Base-by-base conservation (phyloP, 2,797 vertebrate species). In the Eulemur mongoz region DNA sequence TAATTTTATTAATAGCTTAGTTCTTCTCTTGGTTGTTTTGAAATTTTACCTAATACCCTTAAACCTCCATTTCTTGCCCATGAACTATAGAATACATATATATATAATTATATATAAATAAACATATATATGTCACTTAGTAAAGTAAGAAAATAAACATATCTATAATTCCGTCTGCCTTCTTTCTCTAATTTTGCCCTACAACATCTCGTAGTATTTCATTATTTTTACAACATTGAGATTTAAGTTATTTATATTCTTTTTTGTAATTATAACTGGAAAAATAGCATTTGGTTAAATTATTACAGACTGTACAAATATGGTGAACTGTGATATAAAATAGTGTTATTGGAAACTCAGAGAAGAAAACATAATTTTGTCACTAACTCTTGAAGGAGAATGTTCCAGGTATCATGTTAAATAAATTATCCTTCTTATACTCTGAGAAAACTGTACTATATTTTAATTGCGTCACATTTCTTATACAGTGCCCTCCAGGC, bases 181-280 rank as follows among this genome's bases (percentile, higher is more conserved):
- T 76, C 10, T 80, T 70, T 67, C 32, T 86, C 23, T 63, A 22
- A 13, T 83, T 79, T 85, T 90, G 20, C 7, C 3, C 25, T 32
- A 9, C 38, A 86, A 22, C 69, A 83, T 82, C 48, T 78, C 70
- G 23, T 73, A 83, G 18, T 50, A 67, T 61, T 79, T 65, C 45
- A 40, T 72, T 76, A 65, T 93, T 73, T 65, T 76, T 88, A 93
- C 14, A 40, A 27, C 57, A 23, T 4, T 69, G 43, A 94, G n/a
- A 61, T 90, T 87, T 72, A 86, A 82, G 70, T 40, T 27, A 82
- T 72, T 93, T 92, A 67, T 82, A 70, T 86, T 76, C 70, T 70
- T 70, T 10, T 72, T 23, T 73, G 25, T 73, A 73, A 73, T 6
- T 30, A 45, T 45, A 45, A 73, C 7, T 95, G 32, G 30, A 52